A percentile compares a stretch with the other conserved stretches of the same genome.
These are phyloP conservation scores for Sthenelais limicola DNA, from an alignment of 2,888 invertebrate species.

Conservation along the genomic window DNA sequence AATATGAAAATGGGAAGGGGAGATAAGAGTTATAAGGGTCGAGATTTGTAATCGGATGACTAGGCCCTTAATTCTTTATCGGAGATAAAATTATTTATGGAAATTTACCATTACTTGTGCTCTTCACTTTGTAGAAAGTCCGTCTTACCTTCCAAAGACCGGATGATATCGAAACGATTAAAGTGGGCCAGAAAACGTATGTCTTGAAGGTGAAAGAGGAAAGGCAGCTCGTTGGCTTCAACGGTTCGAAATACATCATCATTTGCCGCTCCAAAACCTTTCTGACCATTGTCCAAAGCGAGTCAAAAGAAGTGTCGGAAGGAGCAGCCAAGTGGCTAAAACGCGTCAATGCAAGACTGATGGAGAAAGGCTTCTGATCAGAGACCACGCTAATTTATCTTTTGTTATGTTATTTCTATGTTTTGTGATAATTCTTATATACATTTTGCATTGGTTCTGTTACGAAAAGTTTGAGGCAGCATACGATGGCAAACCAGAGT, in stretches of 20 bases:
- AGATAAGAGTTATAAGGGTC: too few species aligned
- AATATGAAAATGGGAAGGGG: too few species aligned
- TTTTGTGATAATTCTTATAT: too few species aligned
- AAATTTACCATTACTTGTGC: background rate
- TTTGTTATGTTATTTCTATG: too few species aligned
- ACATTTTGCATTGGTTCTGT: too few species aligned
- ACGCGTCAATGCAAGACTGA: constrained; percentile 22
- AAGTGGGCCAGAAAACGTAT: constrained; percentile 31
- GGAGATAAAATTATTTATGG: background rate
- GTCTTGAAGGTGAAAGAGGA: constrained; percentile 29
- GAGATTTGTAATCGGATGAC: too few species aligned
- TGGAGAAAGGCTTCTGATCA: constrained; percentile 37
- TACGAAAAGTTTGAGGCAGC: too few species aligned
- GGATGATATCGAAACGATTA: constrained; percentile 14
- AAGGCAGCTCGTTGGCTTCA: constrained; percentile 38
- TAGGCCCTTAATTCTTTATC: too few species aligned
- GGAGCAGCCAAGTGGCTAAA: constrained; percentile 36
- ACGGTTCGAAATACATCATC: constrained; percentile 42
- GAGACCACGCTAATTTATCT: too few species aligned
- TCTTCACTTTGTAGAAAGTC: constrained; percentile 10
- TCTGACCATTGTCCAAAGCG: constrained; percentile 31
- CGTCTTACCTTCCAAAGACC: constrained; percentile 9
- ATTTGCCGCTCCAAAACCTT: constrained; percentile 26
- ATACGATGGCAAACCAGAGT: too few species aligned
- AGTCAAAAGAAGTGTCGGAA: constrained; percentile 4